Percentiles rank a stretch among this genome's conserved stretches.
Conservation (phyloP, 2,888 invertebrate species). For the Zhuqinia jingwanae region DNA sequence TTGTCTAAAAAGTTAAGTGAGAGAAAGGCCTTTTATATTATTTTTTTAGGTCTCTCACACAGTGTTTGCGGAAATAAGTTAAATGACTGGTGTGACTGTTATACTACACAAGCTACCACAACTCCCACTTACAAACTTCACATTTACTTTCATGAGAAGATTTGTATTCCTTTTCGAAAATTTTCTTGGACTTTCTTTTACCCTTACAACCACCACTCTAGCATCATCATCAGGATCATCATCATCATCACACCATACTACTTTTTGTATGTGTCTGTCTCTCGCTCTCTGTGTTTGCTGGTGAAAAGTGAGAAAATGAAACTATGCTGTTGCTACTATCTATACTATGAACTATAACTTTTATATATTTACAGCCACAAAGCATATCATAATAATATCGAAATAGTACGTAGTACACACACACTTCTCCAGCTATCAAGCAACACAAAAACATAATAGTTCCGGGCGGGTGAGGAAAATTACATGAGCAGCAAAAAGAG, state of each 20-base stretch:
- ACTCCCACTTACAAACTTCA: slow-evolving; percentile 69
- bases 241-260: too few species aligned
- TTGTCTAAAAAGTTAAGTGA: slow-evolving; percentile 58
- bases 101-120: slow-evolving; percentile 63
- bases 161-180: slow-evolving; percentile 56
- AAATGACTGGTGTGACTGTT: slow-evolving; percentile 69
- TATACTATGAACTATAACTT: background rate
- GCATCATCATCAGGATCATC: too few species aligned
- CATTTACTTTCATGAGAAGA: slow-evolving; percentile 69
- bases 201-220: background rate
- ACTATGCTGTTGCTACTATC: slow-evolving; percentile 14
- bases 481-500: slow-evolving; percentile 28
- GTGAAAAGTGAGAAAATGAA: slow-evolving; percentile 60
- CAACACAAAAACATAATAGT: slow-evolving; percentile 58
- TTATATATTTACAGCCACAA: background rate
- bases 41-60: slow-evolving; percentile 7
- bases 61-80: slow-evolving; percentile 52
- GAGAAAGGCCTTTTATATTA: slow-evolving; percentile 51
- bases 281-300: background rate
- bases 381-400: background rate
- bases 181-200: background rate
- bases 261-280: background rate
- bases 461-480: slow-evolving; percentile 61
- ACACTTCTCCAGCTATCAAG: background rate
- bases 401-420: background rate